Evolutionary conservation across 2,113 vertebrate species (phyloP).

Genomic region (Prunella fulvescens): DNA sequence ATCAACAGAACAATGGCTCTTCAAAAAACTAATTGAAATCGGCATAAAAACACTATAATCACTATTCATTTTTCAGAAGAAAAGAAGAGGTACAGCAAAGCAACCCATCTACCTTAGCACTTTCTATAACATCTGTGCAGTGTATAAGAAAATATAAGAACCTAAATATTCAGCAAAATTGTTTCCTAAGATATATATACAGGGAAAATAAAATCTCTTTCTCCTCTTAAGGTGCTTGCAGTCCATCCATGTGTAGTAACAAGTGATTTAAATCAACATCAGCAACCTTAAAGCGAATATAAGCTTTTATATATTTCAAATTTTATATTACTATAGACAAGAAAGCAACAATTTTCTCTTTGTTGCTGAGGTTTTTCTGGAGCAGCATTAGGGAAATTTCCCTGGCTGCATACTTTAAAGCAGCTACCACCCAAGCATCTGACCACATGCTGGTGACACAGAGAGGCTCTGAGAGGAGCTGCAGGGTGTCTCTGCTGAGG

Average conservation of each 20-base stretch:
- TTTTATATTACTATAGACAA: neutral
- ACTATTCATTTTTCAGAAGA: neutral
- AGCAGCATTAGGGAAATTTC: neutral
- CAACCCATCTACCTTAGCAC: neutral
- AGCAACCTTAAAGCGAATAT: neutral
- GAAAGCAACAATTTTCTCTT: neutral
- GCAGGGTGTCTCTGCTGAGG: neutral
- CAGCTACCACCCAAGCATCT: neutral
- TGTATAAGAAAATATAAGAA: neutral
- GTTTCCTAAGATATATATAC: neutral
- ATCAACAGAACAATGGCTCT: neutral
- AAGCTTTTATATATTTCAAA: neutral
- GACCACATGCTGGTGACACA: neutral
- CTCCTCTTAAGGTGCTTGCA: neutral
- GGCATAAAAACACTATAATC: neutral
- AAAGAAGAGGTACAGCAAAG: neutral
- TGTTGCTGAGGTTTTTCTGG: neutral
- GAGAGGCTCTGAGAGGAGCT: neutral
- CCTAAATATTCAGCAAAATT: neutral
- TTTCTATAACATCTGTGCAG: neutral
- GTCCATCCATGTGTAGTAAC: neutral
- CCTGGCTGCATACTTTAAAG: neutral
- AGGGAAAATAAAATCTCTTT: neutral
- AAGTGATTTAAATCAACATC: neutral
- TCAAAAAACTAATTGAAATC: neutral